Base-by-base conservation (phyloP, 2,888 invertebrate genomes). In the Dicranocentrus wangi region DNA sequence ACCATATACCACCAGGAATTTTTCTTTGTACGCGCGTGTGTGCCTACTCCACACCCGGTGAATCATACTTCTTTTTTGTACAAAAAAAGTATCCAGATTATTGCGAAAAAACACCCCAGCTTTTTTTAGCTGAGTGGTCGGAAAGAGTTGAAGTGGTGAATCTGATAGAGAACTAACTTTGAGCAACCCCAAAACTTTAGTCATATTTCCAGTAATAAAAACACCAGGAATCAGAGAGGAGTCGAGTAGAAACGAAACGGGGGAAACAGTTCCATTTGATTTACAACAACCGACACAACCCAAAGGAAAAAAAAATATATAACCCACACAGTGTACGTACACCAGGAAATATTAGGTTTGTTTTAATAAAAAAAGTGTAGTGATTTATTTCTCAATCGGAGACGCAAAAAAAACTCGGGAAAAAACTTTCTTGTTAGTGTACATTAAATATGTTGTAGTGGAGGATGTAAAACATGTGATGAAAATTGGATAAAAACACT, bases 291-390 rank as follows among this genome's bases (percentile, higher is more conserved):
- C 39, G 15, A 39, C 32, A 32, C 51, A 43, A n/a, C 25, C 19
- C 58, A 70, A 10, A 60, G n/a, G 21, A 61, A 19, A 51, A 43
- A 19, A 51, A 43, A n/a, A n/a, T n/a, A n/a, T n/a, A n/a, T n/a
- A n/a, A n/a, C n/a, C n/a, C n/a, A n/a, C n/a, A n/a, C 15, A 47
- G 25, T 23, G 25, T n/a, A 47, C 55, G 21, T 65, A 23, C 58
- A 58, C 47, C 51, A 77, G 69, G 77, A 77, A 69, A 69, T 77
- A 77, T 69, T 77, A 61, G 69, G 61, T 69, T 77, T 77, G 77
- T 69, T 77, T 77, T 77, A 77, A 69, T 77, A 69, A 77, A 77
- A 72, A 77, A 77, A 77, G 68, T 76, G 66, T 25, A 77, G 77
- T 77, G 77, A 77, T 77, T 77, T 77, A 77, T 77, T 69, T 77